Conservation (phyloP, 2,113 vertebrate genomes). For the Pollimyrus isidori region DNA sequence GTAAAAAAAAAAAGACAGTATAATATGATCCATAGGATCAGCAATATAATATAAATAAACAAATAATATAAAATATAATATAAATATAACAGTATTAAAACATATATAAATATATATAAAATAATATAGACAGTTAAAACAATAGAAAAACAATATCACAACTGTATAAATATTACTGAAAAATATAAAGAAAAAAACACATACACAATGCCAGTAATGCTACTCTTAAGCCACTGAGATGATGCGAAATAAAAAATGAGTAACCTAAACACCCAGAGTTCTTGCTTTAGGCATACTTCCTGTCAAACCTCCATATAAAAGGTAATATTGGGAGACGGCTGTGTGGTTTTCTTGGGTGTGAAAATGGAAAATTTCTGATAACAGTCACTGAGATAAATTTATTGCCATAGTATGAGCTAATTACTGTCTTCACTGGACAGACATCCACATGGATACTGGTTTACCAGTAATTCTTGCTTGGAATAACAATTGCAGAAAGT, state of each 20-base stretch:
- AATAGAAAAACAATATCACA: no score
- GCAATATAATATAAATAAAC: no score
- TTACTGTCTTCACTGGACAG: conserved; percentile 44
- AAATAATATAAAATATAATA: no score
- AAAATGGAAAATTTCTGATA: conserved; percentile 38
- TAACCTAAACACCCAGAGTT: conserved; percentile 32
- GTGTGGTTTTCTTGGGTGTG: conserved; percentile 41
- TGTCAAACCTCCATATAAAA: conserved; percentile 59
- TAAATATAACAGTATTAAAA: no score
- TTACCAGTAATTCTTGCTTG: background rate
- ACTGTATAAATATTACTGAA: no score
- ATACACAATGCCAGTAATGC: conserved; percentile 23
- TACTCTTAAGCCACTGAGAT: conserved; percentile 34
- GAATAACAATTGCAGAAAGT: background rate
- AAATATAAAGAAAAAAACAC: no score
- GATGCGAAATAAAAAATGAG: background rate
- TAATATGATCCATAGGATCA: no score
- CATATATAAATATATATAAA: no score
- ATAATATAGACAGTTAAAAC: no score
- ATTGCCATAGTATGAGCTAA: conserved; percentile 46
- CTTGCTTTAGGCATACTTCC: conserved; percentile 46
- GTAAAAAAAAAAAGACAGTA: no score
- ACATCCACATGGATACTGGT: background rate
- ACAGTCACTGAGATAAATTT: conserved; percentile 55
- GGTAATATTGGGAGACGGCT: conserved; percentile 58